Evolutionary conservation across 1,140 invertebrate species (phyloP).

Genomic region (Bradysia coprophila): DNA sequence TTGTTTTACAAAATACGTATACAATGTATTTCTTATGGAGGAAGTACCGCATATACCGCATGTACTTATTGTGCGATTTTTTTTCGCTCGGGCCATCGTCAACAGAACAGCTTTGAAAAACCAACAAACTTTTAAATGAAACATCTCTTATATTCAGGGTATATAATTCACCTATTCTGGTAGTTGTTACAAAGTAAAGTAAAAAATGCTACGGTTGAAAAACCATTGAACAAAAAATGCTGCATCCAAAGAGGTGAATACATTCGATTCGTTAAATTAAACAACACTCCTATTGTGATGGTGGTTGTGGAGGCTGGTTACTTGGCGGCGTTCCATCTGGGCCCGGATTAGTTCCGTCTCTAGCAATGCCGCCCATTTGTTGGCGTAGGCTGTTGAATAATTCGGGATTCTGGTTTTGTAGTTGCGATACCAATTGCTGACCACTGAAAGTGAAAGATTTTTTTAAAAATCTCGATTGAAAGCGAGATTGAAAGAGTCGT

Average conservation of each 20-base stretch:
- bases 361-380: constrained; percentile 21
- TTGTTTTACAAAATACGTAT: too few relatives aligned
- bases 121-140: too few relatives aligned
- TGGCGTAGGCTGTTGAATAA: constrained; percentile 42
- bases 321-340: neutral
- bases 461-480: constrained; percentile 1
- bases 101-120: too few relatives aligned
- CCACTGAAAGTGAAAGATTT: constrained; percentile 28
- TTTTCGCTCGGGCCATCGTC: too few relatives aligned
- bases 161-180: too few relatives aligned
- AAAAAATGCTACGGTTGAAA: neutral
- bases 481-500: neutral
- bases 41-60: too few relatives aligned
- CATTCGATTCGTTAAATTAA: too few relatives aligned
- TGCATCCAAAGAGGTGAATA: neutral
- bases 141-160: too few relatives aligned
- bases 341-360: neutral
- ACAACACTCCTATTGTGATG: too few relatives aligned
- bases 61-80: too few relatives aligned
- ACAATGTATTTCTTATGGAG: too few relatives aligned
- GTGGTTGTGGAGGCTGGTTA: neutral
- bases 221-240: neutral
- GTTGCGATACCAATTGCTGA: constrained; percentile 43
- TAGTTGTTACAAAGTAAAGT: neutral
- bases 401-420: constrained; percentile 45